phyloP scores from a whole-genome alignment of 2,113 vertebrate genomes.

The Orcinus orca region DNA sequence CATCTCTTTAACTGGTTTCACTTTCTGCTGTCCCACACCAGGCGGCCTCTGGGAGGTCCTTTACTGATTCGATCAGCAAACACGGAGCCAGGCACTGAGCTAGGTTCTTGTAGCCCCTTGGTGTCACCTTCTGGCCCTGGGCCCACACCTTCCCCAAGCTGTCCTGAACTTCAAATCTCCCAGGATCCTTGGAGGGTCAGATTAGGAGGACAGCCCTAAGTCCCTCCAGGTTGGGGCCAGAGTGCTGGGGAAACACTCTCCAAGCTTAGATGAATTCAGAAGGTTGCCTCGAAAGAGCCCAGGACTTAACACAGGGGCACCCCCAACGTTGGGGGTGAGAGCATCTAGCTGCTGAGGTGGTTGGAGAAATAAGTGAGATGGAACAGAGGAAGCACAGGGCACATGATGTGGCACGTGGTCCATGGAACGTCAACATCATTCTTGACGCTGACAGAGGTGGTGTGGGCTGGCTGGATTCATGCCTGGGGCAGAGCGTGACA shows the following conservation, averaged over 20 bases:
- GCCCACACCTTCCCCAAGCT: neutral
- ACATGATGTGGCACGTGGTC: neutral
- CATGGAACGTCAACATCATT: neutral
- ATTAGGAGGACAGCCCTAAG: neutral
- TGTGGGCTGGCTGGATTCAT: neutral
- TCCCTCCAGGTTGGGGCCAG: neutral
- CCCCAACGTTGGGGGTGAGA: accelerated
- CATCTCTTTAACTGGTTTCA: neutral
- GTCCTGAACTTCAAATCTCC: neutral
- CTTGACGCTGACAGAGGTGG: neutral
- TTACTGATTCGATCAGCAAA: neutral
- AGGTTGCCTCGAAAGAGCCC: neutral
- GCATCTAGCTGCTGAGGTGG: neutral
- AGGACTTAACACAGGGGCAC: neutral
- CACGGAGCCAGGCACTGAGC: neutral
- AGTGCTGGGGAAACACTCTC: neutral
- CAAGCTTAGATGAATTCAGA: neutral
- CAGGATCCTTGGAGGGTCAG: neutral
- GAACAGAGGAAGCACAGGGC: neutral
- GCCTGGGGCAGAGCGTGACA: neutral
- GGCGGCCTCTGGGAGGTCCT: neutral
- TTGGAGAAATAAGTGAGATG: neutral
- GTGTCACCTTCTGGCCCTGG: neutral
- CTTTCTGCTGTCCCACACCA: neutral
- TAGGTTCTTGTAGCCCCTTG: neutral